Base-by-base conservation (phyloP, 2,113 vertebrate genomes). In the Alethe castanea region DNA sequence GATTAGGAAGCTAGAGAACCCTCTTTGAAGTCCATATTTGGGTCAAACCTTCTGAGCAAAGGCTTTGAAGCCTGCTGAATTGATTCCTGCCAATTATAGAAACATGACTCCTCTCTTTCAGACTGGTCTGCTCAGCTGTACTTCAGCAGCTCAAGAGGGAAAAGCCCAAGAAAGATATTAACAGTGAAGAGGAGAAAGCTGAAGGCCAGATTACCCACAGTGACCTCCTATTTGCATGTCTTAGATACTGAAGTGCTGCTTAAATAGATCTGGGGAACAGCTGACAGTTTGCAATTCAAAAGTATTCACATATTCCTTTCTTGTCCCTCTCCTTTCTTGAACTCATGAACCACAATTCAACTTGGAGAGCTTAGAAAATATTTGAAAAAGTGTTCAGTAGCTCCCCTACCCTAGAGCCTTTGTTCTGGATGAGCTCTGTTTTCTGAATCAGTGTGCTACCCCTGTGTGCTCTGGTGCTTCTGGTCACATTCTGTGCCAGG, bases 11-110 rank as follows among this genome's bases (percentile, higher is more conserved):
- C 6, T 42, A 85, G 19, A 82, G 29, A 86, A 59, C 42, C 13
- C 9, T 53, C 54, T 94, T 74, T 93, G 60, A 92, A 93, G 50
- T 45, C 29, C 29, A 12, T 23, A 80, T 76, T 79, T 65, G 48
- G 50, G 50, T 83, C 70, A 96, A 50, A 81, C 61, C 74, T 90
- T 78, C 74, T 65, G 40, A 91, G 74, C 31, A 88, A 67, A 90
- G 56, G 36, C n/a, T 96, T 76, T 86, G 81, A 59, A 90, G 11
- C 4, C 40, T 48, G 31, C 25, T 79, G 56, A 89, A 81, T 12
- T 79, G 48, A 91, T 36, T 83, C 25, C 47, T 79, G 80, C n/a
- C 71, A 80, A 36, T 73, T 93, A 88, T 3, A 93, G 73, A 77
- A 92, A 81, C 62, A 65, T 2, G 6, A 64, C 45, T 45, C 18